Conservation (phyloP, 2,797 vertebrate species). For the Cephalopachus bancanus region DNA sequence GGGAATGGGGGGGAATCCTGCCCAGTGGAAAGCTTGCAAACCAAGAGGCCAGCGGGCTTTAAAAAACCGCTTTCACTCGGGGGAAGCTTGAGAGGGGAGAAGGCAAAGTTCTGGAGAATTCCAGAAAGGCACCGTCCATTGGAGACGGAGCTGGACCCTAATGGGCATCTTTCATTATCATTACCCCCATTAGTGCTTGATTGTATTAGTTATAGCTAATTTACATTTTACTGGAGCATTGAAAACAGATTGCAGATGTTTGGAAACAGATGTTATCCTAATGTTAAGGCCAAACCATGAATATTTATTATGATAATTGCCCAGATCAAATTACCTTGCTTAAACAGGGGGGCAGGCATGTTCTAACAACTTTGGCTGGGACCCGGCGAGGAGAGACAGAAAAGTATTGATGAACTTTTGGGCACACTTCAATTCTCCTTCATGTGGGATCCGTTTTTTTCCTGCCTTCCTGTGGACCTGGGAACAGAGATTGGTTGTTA, state of each 20-base stretch:
- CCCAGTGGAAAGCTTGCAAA: not conserved
- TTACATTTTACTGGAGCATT: conserved; percentile 92
- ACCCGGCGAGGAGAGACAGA: conserved; percentile 85
- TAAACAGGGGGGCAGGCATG: conserved; percentile 86
- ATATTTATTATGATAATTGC: conserved; percentile 96
- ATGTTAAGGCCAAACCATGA: conserved; percentile 94
- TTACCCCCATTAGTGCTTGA: conserved; percentile 92
- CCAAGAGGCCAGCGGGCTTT: not conserved
- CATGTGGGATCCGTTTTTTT: conserved; percentile 72
- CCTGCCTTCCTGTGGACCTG: conserved; percentile 78
- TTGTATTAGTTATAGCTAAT: conserved; percentile 93
- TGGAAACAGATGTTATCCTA: conserved; percentile 98
- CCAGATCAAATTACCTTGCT: conserved; percentile 90
- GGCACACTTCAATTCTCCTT: conserved; percentile 84
- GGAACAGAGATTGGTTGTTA: conserved; percentile 82
- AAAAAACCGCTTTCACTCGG: conserved; percentile 19
- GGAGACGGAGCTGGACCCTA: conserved; percentile 83
- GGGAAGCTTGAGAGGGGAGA: conserved; percentile 48
- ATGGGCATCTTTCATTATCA: conserved; percentile 91
- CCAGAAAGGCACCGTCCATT: conserved; percentile 48
- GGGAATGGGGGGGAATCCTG: not conserved
- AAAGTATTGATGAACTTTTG: conserved; percentile 83
- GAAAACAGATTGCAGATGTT: conserved; percentile 97
- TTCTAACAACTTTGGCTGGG: conserved; percentile 85
- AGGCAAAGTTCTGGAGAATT: conserved; percentile 82